Base-by-base conservation (phyloP, 2,113 vertebrate genomes). In the Phyllostomus hastatus region DNA sequence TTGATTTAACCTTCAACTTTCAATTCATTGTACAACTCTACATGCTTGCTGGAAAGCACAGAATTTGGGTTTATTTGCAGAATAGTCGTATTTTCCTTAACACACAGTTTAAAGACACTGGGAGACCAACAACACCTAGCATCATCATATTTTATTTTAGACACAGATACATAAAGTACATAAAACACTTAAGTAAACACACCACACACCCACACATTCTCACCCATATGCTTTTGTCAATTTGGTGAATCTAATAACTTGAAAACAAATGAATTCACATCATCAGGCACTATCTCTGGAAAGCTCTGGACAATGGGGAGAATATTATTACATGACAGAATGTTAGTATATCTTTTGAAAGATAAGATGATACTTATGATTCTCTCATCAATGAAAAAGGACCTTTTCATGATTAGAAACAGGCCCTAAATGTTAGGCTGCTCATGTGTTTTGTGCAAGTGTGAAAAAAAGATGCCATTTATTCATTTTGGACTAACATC, bases 401-500 rank as follows among this genome's bases (percentile, higher is more conserved):
- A 57, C 43, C 35, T 95, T 94, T 66, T 69, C 46, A 69, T 81
- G 76, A 28, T 72, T 81, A 83, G 31, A 95, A 88, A 88, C 17
- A 52, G 70, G 22, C 50, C 31, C 16, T 57, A 52, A 73, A 90
- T 43, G 28, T 79, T 91, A 67, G 61, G 16, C 38, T 61, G 69
- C 48, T 81, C 41, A 69, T 59, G 46, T 84, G n/a, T 72, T 95
- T 91, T 89, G 48, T 38, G 82, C 64, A 75, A 35, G 3, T 72
- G 41, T 75, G 46, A 50, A 64, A 59, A 79, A 88, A 89, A 84
- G 43, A 91, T 52, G 69, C 22, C 57, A 10, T 81, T 48, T 86
- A 73, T 87, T 89, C 67, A 79, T 69, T 19, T 93, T 83, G 83
- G 66, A 92, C 70, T 66, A 59, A 83, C 43, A 83, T 92, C 91